Evolutionary conservation across 1,140 invertebrate species (phyloP).

Genomic region (Pteromalus puparum): DNA sequence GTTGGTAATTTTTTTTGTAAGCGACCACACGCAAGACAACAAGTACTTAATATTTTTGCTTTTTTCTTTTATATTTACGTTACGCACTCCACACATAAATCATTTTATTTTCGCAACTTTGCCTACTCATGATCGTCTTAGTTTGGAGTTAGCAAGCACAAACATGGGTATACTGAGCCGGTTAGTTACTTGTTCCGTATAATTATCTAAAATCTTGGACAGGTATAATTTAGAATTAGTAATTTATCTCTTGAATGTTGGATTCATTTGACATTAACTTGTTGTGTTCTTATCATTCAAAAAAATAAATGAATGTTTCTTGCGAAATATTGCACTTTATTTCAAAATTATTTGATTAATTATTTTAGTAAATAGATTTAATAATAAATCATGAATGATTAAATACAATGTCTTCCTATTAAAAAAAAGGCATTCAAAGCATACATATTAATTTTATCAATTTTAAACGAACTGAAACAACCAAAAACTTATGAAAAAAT

Average conservation of each 20-base stretch:
- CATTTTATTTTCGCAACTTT: conserved; percentile 30
- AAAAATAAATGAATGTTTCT: not conserved
- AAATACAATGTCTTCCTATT: not conserved
- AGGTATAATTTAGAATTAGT: conserved; percentile 34
- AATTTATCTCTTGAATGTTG: conserved; percentile 17
- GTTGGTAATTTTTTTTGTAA: conserved; percentile 24
- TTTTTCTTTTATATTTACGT: conserved; percentile 13
- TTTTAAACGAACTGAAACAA: too few species aligned
- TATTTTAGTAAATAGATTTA: not conserved
- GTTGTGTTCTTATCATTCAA: not conserved
- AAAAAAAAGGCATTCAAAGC: not conserved
- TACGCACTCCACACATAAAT: conserved; percentile 29
- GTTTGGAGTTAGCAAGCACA: conserved; percentile 40
- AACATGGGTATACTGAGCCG: conserved; percentile 25
- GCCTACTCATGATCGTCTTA: conserved; percentile 31
- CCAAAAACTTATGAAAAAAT: not conserved
- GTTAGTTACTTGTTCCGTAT: conserved; percentile 16
- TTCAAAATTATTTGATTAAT: not conserved
- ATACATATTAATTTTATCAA: not conserved
- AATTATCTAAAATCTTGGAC: conserved; percentile 20
- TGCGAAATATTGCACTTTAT: not conserved
- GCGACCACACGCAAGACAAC: conserved; percentile 24
- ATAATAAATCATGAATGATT: too few species aligned
- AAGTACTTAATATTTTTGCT: conserved; percentile 55
- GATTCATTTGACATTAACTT: conserved; percentile 4